Percentiles rank a stretch among this genome's conserved stretches.
Conservation (phyloP, 2,113 vertebrate species). For the Choloepus hoffmanni region DNA sequence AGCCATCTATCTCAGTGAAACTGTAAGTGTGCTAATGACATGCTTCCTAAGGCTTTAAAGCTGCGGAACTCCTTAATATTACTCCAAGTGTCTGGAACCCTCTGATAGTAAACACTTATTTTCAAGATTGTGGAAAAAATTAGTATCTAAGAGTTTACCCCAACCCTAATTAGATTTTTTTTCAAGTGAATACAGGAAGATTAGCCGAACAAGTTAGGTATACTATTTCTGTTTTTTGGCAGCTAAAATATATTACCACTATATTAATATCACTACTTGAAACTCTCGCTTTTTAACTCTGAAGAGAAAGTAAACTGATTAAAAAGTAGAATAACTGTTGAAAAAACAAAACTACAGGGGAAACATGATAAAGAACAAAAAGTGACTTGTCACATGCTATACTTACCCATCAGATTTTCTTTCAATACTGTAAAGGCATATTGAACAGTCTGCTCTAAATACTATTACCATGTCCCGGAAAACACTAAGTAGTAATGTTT, state of each 20-base stretch:
- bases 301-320: slow-evolving; percentile 44
- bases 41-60: not conserved
- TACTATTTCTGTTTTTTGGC: not conserved
- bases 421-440: slow-evolving; percentile 98
- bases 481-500: slow-evolving; percentile 95
- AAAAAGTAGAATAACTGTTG: not conserved
- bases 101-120: not conserved
- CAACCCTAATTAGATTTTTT: not conserved
- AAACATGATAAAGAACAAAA: not conserved
- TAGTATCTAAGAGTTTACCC: not conserved
- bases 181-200: slow-evolving; percentile 18
- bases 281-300: slow-evolving; percentile 42
- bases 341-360: slow-evolving; percentile 29
- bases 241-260: not conserved
- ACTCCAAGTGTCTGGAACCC: not conserved
- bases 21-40: not conserved
- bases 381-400: not conserved
- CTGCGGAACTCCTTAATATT: not conserved
- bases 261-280: not conserved
- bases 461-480: slow-evolving; percentile 96
- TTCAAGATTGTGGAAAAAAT: slow-evolving; percentile 28
- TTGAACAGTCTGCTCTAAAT: slow-evolving; percentile 97
- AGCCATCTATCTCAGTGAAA: not conserved
- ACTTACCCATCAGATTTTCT: slow-evolving; percentile 92
- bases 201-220: not conserved